Evolutionary conservation across 2,888 invertebrate genomes (phyloP).

Genomic region (Leucania comma): DNA sequence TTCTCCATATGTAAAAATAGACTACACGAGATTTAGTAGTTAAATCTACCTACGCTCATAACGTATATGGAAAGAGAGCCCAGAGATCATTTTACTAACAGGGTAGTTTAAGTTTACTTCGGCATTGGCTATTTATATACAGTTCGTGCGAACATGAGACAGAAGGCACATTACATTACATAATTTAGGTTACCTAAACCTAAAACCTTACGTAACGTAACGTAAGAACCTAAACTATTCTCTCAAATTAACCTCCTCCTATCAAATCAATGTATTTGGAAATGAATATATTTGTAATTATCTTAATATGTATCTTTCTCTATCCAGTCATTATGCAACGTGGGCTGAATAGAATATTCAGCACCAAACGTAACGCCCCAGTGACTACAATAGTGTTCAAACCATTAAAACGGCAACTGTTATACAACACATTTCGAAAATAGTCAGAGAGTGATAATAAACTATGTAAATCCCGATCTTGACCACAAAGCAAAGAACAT

Average conservation of each 20-base stretch:
- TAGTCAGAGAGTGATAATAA: constrained; percentile 44
- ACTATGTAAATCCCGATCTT: not conserved
- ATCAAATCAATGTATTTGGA: too few relatives aligned
- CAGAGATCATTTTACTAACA: not conserved
- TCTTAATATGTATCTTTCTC: too few relatives aligned
- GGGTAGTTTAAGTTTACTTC: not conserved
- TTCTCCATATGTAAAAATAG: not conserved
- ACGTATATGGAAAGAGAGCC: not conserved
- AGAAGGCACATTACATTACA: not conserved
- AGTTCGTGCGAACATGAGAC: not conserved
- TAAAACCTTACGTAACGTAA: too few relatives aligned
- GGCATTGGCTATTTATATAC: not conserved
- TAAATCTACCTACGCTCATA: not conserved
- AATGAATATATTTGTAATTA: too few relatives aligned
- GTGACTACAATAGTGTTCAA: constrained; percentile 25
- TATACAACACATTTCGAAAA: constrained; percentile 41
- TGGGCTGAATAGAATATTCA: too few relatives aligned
- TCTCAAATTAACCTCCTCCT: too few relatives aligned
- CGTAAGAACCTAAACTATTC: too few relatives aligned
- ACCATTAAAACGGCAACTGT: constrained; percentile 40
- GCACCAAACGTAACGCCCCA: constrained; percentile 7
- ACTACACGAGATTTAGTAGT: too few relatives aligned
- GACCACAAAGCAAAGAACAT: not conserved
- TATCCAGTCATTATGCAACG: too few relatives aligned
- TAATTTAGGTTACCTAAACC: too few relatives aligned